Conservation (phyloP, 2,113 vertebrate genomes). For the Zosterops lateralis region DNA sequence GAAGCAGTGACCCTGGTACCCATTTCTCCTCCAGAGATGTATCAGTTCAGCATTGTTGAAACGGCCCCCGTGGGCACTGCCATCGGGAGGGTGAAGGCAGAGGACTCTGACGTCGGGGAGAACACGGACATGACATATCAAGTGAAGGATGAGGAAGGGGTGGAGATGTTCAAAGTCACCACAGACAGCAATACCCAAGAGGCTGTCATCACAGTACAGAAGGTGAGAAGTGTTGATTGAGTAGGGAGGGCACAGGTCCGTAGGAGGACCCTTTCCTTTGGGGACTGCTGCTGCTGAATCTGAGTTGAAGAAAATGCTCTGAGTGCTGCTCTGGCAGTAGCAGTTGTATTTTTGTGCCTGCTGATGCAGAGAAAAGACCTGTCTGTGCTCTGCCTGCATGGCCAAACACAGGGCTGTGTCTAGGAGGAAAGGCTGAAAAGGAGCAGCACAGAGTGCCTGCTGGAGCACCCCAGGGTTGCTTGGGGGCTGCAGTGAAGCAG, state of each 20-base stretch:
- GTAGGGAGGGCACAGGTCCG: not conserved
- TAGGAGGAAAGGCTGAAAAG: not conserved
- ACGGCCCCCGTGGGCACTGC: slow-evolving; percentile 84
- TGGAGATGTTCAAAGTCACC: slow-evolving; percentile 86
- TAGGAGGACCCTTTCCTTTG: not conserved
- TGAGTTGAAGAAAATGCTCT: not conserved
- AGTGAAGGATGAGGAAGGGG: slow-evolving; percentile 87
- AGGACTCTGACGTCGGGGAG: slow-evolving; percentile 91
- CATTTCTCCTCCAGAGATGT: slow-evolving; percentile 83
- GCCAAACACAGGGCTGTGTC: not conserved
- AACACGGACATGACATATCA: slow-evolving; percentile 97
- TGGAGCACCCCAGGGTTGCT: not conserved
- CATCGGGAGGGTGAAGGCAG: slow-evolving; percentile 89
- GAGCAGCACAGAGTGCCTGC: not conserved
- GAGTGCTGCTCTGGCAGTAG: not conserved
- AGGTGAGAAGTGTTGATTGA: slow-evolving; percentile 70
- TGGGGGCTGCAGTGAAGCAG: not conserved
- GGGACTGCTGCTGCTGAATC: not conserved
- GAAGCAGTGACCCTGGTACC: not conserved
- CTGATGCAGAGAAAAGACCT: not conserved
- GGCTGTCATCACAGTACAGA: slow-evolving; percentile 86
- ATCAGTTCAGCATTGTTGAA: slow-evolving; percentile 92
- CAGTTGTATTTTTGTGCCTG: not conserved
- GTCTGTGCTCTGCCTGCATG: not conserved
- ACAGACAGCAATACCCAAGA: slow-evolving; percentile 91